Evolutionary conservation across 2,888 invertebrate genomes (phyloP).

Genomic region (Anorthoa munda): DNA sequence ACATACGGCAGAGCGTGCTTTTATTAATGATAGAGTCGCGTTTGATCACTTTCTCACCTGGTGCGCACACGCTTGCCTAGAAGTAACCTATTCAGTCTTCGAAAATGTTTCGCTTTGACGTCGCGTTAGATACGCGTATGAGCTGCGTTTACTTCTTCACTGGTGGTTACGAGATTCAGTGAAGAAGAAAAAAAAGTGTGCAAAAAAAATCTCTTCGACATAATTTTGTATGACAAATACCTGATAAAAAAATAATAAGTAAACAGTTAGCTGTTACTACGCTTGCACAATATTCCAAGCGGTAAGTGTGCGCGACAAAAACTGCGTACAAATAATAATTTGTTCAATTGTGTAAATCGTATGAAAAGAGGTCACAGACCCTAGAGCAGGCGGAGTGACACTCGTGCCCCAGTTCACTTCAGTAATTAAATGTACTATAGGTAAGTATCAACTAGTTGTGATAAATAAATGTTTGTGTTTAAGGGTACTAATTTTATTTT

Average conservation of each 20-base stretch:
- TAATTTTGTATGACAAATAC: not conserved
- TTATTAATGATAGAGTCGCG: too few relatives aligned
- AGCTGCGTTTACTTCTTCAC: not conserved
- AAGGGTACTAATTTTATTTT: not conserved
- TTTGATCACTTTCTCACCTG: too few relatives aligned
- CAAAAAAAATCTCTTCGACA: not conserved
- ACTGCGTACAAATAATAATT: constrained; percentile 67
- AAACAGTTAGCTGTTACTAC: constrained; percentile 25
- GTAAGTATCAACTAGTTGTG: constrained; percentile 35
- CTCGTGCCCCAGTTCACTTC: constrained; percentile 65
- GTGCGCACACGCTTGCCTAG: too few relatives aligned
- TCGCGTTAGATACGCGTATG: not conserved
- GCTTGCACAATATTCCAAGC: constrained; percentile 48
- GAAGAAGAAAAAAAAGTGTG: too few relatives aligned
- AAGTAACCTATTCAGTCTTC: too few relatives aligned
- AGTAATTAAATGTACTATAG: constrained; percentile 60
- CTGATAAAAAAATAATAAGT: constrained; percentile 12
- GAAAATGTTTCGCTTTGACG: not conserved
- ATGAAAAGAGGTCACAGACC: constrained; percentile 71
- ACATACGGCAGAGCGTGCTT: too few relatives aligned
- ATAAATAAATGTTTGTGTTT: constrained; percentile 20
- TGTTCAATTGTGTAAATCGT: constrained; percentile 63
- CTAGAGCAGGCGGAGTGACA: constrained; percentile 59
- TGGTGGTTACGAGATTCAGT: not conserved
- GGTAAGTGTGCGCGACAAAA: constrained; percentile 61